Conservation (phyloP, 1,140 invertebrate species). For the Papilio polytes region DNA sequence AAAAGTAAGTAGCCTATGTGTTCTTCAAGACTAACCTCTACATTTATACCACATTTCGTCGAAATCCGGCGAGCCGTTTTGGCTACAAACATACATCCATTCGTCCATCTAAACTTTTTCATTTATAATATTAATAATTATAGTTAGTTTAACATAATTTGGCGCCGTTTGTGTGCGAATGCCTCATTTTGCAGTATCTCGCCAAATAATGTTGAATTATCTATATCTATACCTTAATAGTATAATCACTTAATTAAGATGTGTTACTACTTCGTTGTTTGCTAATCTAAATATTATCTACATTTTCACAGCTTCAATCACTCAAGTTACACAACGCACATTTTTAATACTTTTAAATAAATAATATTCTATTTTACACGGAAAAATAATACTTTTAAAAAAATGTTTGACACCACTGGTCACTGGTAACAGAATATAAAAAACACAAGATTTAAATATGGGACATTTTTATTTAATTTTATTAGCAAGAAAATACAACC, state of each 20-base stretch:
- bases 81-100: no score
- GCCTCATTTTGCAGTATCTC: not conserved
- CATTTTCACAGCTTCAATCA: constrained; percentile 23
- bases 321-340: not conserved
- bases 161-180: not conserved
- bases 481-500: not conserved
- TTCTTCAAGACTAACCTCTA: no score
- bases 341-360: not conserved
- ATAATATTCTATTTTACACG: not conserved
- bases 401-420: no score
- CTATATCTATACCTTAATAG: not conserved
- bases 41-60: no score
- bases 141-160: not conserved
- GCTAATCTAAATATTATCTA: constrained; percentile 14
- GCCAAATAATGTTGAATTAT: not conserved
- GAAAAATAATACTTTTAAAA: not conserved
- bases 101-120: no score
- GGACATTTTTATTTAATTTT: no score
- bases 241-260: not conserved
- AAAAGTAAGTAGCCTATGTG: no score
- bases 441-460: no score
- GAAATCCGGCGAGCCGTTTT: no score
- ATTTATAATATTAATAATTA: no score
- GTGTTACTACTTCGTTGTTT: constrained; percentile 5
- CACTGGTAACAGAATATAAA: not conserved